Conservation (phyloP, 2,113 vertebrate species). For the Nibea albiflora region DNA sequence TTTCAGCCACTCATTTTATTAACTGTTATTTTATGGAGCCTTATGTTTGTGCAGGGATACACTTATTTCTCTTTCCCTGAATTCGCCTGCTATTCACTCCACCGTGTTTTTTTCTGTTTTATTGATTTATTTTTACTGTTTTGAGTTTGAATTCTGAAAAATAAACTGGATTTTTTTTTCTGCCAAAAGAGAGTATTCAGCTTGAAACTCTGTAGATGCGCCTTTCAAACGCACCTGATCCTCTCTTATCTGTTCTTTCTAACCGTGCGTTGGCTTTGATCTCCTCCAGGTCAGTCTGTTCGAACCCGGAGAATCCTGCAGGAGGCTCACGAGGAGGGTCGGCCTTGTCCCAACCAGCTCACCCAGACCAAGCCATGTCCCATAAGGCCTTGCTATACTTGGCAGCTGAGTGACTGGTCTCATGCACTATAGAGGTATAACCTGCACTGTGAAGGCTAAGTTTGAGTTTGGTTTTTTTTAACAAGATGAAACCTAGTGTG, state of each 20-base stretch:
- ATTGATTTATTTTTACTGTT: neutral
- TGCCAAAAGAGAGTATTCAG: neutral
- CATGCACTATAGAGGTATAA: slow-evolving; percentile 90
- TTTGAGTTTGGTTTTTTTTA: too few relatives aligned
- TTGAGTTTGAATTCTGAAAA: neutral
- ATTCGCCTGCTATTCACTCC: neutral
- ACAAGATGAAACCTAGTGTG: too few relatives aligned
- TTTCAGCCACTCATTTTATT: slow-evolving; percentile 37
- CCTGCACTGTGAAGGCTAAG: neutral
- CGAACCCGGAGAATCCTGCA: slow-evolving; percentile 89
- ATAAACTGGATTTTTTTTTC: neutral
- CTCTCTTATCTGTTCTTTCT: slow-evolving; percentile 3
- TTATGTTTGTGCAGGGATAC: slow-evolving; percentile 38
- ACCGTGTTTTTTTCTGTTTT: slow-evolving; percentile 18
- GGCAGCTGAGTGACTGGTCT: slow-evolving; percentile 92
- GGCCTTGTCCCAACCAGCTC: slow-evolving; percentile 90
- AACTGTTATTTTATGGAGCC: slow-evolving; percentile 36
- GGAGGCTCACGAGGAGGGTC: slow-evolving; percentile 89
- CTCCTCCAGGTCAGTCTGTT: slow-evolving; percentile 85
- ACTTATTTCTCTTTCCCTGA: slow-evolving; percentile 3
- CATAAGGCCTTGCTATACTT: slow-evolving; percentile 91
- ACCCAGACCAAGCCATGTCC: slow-evolving; percentile 91
- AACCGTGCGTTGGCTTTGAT: neutral
- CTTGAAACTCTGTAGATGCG: neutral
- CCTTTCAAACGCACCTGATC: neutral